Evolutionary conservation across 37 sponge, comb jelly and placozoan species (phyloP), one percentile per base, ranked within the genome.

Genomic region (Mnemiopsis leidyi): DNA sequence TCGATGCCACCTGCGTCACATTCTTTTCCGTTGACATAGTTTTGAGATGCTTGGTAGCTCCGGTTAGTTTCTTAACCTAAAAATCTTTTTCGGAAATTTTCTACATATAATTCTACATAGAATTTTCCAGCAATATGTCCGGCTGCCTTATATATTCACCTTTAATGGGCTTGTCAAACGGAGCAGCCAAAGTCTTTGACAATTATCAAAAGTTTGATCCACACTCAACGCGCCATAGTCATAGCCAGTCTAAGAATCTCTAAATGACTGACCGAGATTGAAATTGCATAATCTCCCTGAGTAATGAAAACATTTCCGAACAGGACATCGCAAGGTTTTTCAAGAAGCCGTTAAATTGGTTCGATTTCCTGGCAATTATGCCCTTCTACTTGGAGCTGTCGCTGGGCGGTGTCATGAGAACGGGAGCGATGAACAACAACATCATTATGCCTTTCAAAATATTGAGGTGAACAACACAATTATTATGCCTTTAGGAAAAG

Each of bases 371-470:
- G 90, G 90, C 90, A 18, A 85, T 85, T 3, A 85, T 85, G 90
- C 90, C 90, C 24, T 85, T 85, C 30, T 85, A 85, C 23, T 25
- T 85, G 61, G 90, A 85, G 61, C 61, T 85, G 0, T 85, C 90
- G 18, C 33, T 85, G 90, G 90, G 90, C 5, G 61, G 90, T 7
- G 38, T 85, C 30, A 85, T 85, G 90, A 18, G 90, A 85, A 36
- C 90, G 35, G 90, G 90, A 85, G 61, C 40, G 24, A 38, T 85
- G 61, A 85, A 85, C 48, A 85, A 85, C 90, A 85, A 85, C 30
- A 39, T 85, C 61, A 85, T 85, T 39, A 85, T 85, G 90, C 90
- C 90, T 33, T 85, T 85, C 61, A 85, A 85, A 39, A 85, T 85
- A 38, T 26, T 85, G 29, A 85, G 90, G 90, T 85, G 29, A 40